These are phyloP conservation scores for Microctonus brassicae DNA, from an alignment of 2,888 invertebrate genomes.

Conservation along the genomic window DNA sequence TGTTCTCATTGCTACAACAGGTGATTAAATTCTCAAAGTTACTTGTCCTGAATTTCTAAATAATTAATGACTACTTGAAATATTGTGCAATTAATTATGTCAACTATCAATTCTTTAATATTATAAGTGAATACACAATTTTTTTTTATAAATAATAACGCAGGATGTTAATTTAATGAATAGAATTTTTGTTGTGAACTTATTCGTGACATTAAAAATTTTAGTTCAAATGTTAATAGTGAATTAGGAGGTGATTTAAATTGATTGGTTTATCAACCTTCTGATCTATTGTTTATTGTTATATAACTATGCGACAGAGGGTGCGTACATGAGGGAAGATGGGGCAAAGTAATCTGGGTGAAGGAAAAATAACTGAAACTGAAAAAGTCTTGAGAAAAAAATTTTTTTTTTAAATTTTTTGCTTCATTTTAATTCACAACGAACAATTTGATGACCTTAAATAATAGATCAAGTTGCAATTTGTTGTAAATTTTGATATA, in stretches of 20 bases:
- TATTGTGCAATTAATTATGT: neutral
- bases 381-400: no score
- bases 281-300: neutral
- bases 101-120: neutral
- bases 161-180: no score
- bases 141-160: no score
- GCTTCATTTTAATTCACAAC: no score
- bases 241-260: neutral
- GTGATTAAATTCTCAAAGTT: neutral
- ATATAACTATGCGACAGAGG: neutral
- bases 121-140: no score
- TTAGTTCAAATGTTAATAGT: neutral
- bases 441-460: no score
- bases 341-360: no score
- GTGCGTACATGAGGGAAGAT: no score
- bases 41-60: neutral
- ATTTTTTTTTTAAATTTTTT: no score
- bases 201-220: neutral
- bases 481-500: no score
- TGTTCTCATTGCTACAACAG: neutral
- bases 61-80: neutral
- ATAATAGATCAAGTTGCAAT: no score
- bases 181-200: neutral
- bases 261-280: neutral
- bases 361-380: no score